Evolutionary conservation across 2,797 vertebrate species (phyloP), one percentile per base, ranked within the genome.

Genomic region (Chromobotia macracanthus): DNA sequence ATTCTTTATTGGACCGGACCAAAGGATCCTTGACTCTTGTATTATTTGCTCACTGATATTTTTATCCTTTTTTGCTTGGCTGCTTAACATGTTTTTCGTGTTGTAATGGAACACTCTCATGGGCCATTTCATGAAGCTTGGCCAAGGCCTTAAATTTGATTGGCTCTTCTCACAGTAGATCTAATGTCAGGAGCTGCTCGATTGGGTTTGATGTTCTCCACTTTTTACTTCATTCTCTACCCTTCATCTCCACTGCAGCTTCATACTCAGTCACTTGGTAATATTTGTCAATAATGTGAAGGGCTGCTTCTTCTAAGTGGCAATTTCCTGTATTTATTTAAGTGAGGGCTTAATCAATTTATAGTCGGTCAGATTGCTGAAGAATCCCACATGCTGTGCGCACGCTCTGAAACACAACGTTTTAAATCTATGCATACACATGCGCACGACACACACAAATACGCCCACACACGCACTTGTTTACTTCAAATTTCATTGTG

Each of bases 321-420:
- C 76, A 84, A 84, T 84, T 82, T 82, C 80, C 76, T 75, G 55
- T 76, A 80, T 84, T 82, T 55, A 82, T 79, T 76, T 75, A 25
- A 67, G 28, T 23, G 9, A 82, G 63, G 31, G 28, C 48, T 77
- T 84, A 72, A 84, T 82, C 72, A 77, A 76, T 80, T 76, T 68
- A 71, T 65, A 51, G 44, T 68, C 35, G 44, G 63, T 70, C 76
- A 38, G 72, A 64, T 19, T 15, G 48, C 65, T 53, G 15, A 83
- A 56, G 48, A 72, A 79, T 31, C 16, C 50, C 50, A 72, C 77
- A 71, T 71, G 50, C 60, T 72, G 48, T 0, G n/a, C 0, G 23
- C 19, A 18, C 55, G 0, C 60, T 64, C 58, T 28, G 11, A 65
- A 56, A 72, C 61, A 38, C 65, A 77, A 58, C n/a, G 28, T 0